phyloP scores from a whole-genome alignment of 2,888 invertebrate species.

The Trypoxylon attenuatum region DNA sequence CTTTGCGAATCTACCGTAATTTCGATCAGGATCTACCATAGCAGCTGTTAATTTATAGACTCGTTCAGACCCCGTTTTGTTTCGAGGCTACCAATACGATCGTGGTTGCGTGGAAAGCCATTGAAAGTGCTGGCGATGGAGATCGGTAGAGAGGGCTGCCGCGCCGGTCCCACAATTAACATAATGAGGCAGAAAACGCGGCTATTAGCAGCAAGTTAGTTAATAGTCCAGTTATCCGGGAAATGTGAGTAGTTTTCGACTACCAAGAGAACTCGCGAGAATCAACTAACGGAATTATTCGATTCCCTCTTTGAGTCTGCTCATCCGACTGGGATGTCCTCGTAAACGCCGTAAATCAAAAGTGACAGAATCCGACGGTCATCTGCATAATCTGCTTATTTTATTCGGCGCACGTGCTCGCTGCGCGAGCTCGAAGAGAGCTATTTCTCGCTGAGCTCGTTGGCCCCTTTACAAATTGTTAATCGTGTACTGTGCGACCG shows the following conservation, averaged over 20 bases:
- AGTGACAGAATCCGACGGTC: constrained; percentile 51
- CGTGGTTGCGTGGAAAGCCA: no score
- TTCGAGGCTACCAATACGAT: no score
- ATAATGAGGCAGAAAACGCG: constrained; percentile 65
- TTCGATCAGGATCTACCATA: neutral
- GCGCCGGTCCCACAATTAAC: constrained; percentile 62
- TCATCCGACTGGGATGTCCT: neutral
- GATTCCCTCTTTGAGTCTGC: constrained; percentile 8
- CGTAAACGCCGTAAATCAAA: constrained; percentile 49
- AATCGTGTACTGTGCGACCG: neutral
- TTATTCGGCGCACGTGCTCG: constrained; percentile 47
- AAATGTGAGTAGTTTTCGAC: constrained; percentile 60
- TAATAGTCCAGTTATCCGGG: constrained; percentile 63
- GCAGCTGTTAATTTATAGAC: no score
- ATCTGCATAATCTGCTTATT: constrained; percentile 53
- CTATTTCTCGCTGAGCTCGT: constrained; percentile 20
- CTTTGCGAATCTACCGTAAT: neutral
- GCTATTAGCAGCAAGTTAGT: constrained; percentile 67
- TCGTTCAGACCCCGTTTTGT: no score
- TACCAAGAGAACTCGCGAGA: constrained; percentile 12
- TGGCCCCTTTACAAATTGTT: constrained; percentile 24
- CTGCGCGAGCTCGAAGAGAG: constrained; percentile 14
- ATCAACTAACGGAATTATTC: no score
- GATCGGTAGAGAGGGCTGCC: constrained; percentile 31
- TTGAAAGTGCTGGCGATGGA: no score